Evolutionary conservation across 2,888 invertebrate species (phyloP), one percentile per base, ranked within the genome.

Genomic region (Tuberolachnus salignus): DNA sequence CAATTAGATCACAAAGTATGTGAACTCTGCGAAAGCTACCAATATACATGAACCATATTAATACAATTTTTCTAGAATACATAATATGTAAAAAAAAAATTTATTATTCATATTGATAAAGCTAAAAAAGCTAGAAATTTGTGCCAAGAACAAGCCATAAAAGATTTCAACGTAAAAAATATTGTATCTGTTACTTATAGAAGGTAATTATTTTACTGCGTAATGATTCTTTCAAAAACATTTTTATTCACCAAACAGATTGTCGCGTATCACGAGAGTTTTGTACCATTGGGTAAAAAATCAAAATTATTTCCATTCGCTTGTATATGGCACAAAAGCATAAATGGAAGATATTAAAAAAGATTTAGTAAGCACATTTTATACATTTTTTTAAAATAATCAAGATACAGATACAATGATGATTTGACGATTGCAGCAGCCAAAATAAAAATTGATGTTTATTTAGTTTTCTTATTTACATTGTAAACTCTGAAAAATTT

Each of bases 241-340:
- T 61, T 73, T 44, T 11, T 72, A 61, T 73, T 73, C 23, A 73
- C 63, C 14, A 61, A 49, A 59, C 72, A 59, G n/a, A 59, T 72
- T 49, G 19, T 73, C 21, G 73, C 49, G 19, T 73, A 73, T 46
- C 73, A 73, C 26, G 23, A 63, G n/a, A 57, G 44, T 70, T 44
- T 57, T 9, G 23, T 66, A 66, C 66, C 66, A 23, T 46, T 66
- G 21, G 66, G 49, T 9, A 66, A 21, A 49, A 66, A 66, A 16
- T 23, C 21, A 11, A 21, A 49, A 49, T 23, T 66, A 49, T 23
- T 49, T 49, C 70, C 70, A 42, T 53, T 53, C 13, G 19, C 55
- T 42, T 53, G 53, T 64, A 67, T 83, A 14, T 83, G 83, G 84
- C 83, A 84, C 80, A 84, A 84, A 82, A 83, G 82, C n/a, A 82